Evolutionary conservation across 2,888 invertebrate species (phyloP).

Genomic region (Pemphredon lugubris): DNA sequence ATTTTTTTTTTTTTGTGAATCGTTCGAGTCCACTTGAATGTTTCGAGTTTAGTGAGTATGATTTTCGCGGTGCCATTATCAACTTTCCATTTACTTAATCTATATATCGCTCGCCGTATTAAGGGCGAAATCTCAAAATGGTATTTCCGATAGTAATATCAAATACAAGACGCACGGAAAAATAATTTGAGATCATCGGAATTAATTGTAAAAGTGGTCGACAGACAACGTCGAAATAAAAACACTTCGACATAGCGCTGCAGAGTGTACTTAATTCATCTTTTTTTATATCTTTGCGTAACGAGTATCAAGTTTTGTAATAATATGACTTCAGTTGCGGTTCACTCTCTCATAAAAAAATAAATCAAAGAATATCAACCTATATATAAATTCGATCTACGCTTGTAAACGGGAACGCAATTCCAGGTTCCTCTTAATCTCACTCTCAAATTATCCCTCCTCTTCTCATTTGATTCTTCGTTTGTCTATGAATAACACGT

Average conservation of each 20-base stretch:
- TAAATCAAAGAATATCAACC: slow-evolving; percentile 5
- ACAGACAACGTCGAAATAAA: too few relatives aligned
- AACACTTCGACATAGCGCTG: too few relatives aligned
- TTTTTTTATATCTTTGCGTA: too few relatives aligned
- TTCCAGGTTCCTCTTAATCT: slow-evolving; percentile 20
- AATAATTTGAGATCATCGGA: slow-evolving; percentile 44
- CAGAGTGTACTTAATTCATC: too few relatives aligned
- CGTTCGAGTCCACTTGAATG: background rate
- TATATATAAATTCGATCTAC: background rate
- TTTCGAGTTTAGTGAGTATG: background rate
- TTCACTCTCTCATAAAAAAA: too few relatives aligned
- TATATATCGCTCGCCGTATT: slow-evolving; percentile 2
- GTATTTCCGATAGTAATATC: background rate
- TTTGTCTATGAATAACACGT: too few relatives aligned
- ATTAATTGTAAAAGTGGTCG: background rate
- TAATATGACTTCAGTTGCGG: too few relatives aligned
- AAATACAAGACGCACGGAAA: background rate
- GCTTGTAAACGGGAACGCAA: slow-evolving; percentile 21
- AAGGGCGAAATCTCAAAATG: slow-evolving; percentile 8
- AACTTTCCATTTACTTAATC: slow-evolving; percentile 1
- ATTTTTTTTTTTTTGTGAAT: too few relatives aligned
- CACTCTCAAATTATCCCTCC: too few relatives aligned
- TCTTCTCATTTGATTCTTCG: background rate
- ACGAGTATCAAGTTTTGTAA: too few relatives aligned
- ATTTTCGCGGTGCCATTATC: background rate